Evolutionary conservation across 2,888 invertebrate species (phyloP).

Genomic region (Mythimna loreyi): DNA sequence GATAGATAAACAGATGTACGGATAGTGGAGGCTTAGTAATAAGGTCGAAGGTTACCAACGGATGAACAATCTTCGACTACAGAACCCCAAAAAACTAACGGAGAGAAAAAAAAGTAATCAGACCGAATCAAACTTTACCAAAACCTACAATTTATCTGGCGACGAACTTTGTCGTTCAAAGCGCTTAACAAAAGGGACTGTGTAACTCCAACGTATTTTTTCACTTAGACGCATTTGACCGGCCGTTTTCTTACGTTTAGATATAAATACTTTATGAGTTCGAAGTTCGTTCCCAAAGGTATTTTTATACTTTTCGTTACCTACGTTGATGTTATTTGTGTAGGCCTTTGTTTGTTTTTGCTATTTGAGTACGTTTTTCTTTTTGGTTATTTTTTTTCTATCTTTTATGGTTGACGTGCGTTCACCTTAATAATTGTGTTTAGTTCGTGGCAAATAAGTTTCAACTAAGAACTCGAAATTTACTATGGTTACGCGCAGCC

Average conservation of each 20-base stretch:
- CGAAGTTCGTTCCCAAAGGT: slow-evolving; percentile 3
- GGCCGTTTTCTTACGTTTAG: slow-evolving; percentile 37
- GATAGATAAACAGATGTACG: too few species aligned
- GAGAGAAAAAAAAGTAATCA: slow-evolving; percentile 14
- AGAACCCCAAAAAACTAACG: too few species aligned
- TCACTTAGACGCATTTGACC: slow-evolving; percentile 21
- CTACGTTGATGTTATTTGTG: slow-evolving; percentile 6
- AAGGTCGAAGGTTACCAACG: too few species aligned
- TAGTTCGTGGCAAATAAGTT: too few species aligned
- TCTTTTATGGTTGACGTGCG: background rate
- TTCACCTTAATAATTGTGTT: background rate
- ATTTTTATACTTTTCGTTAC: slow-evolving; percentile 1
- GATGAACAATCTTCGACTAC: too few species aligned
- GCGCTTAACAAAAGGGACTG: slow-evolving; percentile 39
- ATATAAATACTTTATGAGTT: slow-evolving; percentile 40
- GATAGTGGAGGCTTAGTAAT: too few species aligned
- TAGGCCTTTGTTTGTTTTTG: background rate
- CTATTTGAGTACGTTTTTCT: background rate
- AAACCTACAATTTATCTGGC: slow-evolving; percentile 14
- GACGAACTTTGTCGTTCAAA: slow-evolving; percentile 5
- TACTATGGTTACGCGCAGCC: too few species aligned
- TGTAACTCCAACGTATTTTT: slow-evolving; percentile 16
- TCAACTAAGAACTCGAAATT: too few species aligned
- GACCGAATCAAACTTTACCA: background rate
- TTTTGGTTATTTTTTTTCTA: background rate